Conservation (phyloP, 92 coral and sea anemone genomes). For the Epizoanthus rinbou region DNA sequence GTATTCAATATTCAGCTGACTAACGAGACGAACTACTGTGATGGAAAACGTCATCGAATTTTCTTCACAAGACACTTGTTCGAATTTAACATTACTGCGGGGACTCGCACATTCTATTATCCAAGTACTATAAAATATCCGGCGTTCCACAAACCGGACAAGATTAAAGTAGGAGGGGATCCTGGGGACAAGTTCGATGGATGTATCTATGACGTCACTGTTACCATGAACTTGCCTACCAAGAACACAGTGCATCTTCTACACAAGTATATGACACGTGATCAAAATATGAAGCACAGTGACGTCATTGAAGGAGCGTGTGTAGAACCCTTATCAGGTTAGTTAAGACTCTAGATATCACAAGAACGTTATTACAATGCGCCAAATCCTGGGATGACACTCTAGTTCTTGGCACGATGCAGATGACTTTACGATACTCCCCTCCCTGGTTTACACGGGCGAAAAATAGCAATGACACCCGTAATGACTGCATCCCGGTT, state of each 20-base stretch:
- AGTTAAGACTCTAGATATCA: background rate
- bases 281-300: constrained; percentile 3
- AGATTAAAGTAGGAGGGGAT: constrained; percentile 29
- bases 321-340: constrained; percentile 26
- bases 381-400: no score
- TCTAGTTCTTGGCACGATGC: no score
- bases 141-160: constrained; percentile 34
- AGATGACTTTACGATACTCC: no score
- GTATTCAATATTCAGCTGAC: constrained; percentile 4
- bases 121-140: background rate
- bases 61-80: constrained; percentile 4
- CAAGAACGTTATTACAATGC: no score
- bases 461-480: no score
- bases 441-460: no score
- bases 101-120: background rate
- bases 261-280: no score
- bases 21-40: constrained; percentile 9
- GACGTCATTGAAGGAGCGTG: constrained; percentile 37
- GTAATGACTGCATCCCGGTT: no score
- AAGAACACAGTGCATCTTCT: no score
- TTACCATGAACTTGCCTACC: constrained; percentile 7
- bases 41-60: constrained; percentile 21
- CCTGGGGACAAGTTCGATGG: constrained; percentile 27
- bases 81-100: constrained; percentile 4
- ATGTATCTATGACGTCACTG: constrained; percentile 35